Percentiles rank a stretch among this genome's conserved stretches.
These are phyloP conservation scores for Pheosia gnoma DNA, from an alignment of 2,888 invertebrate genomes.

Conservation along the genomic window DNA sequence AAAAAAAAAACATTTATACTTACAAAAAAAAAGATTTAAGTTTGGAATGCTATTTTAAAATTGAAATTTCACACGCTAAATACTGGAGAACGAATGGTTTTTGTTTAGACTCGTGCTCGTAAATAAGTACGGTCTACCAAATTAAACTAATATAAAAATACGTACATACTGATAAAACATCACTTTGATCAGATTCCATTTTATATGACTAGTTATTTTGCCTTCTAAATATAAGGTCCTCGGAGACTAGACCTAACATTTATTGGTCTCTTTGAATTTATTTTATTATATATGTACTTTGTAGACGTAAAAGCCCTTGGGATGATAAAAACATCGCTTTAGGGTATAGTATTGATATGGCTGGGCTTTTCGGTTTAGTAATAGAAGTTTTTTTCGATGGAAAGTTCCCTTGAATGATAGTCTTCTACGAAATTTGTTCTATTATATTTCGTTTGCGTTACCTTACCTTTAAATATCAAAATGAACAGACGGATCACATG, in stretches of 20 bases:
- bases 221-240: not conserved
- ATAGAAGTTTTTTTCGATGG: constrained; percentile 25
- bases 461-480: not conserved
- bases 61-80: too few species aligned
- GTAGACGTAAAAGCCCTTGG: not conserved
- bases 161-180: too few species aligned
- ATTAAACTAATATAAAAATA: too few species aligned
- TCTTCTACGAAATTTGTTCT: not conserved
- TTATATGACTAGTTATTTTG: too few species aligned
- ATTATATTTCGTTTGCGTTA: not conserved
- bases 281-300: constrained; percentile 1
- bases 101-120: too few species aligned
- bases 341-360: constrained; percentile 11
- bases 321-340: constrained; percentile 7
- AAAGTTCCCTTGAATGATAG: constrained; percentile 20
- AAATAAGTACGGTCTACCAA: too few species aligned
- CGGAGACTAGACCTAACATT: not conserved
- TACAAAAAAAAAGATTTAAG: too few species aligned
- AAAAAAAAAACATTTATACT: too few species aligned
- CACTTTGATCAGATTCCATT: too few species aligned
- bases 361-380: constrained; percentile 22
- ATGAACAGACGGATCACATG: not conserved
- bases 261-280: not conserved
- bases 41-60: too few species aligned
- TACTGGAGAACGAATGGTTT: too few species aligned